Base-by-base conservation (phyloP, 92 coral and sea anemone genomes). In the Meandrina meandrites region DNA sequence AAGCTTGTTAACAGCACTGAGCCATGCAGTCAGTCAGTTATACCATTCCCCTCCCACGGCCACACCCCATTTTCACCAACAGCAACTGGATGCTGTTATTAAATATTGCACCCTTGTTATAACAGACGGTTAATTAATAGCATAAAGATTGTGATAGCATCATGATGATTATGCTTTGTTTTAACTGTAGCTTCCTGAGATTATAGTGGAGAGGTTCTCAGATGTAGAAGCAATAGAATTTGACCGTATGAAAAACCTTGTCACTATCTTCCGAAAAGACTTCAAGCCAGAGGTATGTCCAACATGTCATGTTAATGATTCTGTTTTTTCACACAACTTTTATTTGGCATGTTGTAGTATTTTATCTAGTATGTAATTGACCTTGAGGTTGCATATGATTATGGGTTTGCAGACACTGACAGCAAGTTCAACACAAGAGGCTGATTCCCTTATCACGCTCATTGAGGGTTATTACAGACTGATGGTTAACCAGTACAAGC, bases 381-480 rank as follows among this genome's bases (percentile, higher is more conserved):
- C 67, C 8, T 60, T 60, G 28, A 8, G 67, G 28, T 5, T 64
- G 1, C 10, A 64, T n/a, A 28, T 36, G 9, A 6, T 71, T 71
- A 14, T 11, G 8, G 12, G 53, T 81, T 69, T 81, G 37, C 78
- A 94, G 97, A 88, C 84, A 7, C 75, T 94, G 54, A 79, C 40
- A 45, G 81, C 95, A 18, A 86, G 78, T 17, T 93, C 98, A 21
- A 89, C 84, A 62, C 83, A 90, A 67, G 96, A 92, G 28, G 96
- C 95, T 21, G 87, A 97, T 72, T 92, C 95, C 35, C 86, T 97
- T 0, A 84, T 93, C 24, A 93, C 97, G 1, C 78, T 95, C 18
- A 89, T 97, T 71, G 94, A 93, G 88, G 99, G 99, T 8, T 97
- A 95, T 84, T 97, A 92, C 60, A 91, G 95, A 72, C 94, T 97